Base-by-base conservation (phyloP, 1,140 invertebrate genomes). In the Dinothrombium tinctorium region DNA sequence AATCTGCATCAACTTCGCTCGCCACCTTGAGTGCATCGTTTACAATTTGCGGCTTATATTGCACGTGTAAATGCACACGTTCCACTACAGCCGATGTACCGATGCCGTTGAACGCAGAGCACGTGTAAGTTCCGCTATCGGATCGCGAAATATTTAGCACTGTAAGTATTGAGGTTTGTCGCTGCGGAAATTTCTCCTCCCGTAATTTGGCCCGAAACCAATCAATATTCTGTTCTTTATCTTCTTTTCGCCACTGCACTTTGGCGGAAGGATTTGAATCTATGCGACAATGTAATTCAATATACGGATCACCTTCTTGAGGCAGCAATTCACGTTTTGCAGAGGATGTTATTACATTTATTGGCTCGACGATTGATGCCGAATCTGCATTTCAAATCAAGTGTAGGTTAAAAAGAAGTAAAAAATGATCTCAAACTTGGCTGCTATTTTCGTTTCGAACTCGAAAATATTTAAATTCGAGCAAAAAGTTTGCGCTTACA, bases 101-200 rank as follows among this genome's bases (percentile, higher is more conserved):
- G 45, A 94, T 75, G 32, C 78, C 77, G 57, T 95, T 96, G 59
- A 87, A 74, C 11, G 80, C 83, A 38, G 74, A 68, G 58, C 89
- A 95, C 33, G 69, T 69, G 59, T 87, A 95, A 43, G 71, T 69
- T 1, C 87, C 89, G 1, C 81, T 74, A 57, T 92, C 86, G 40
- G 75, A 71, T 47, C 76, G 71, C 19, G 67, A 69, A 0, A 81
- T 73, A 50, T 73, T 62, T 33, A 70, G 67, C 35, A 95, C 72
- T 25, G 73, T 69, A 4, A 96, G 50, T 71, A 77, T 76, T 20
- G 82, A 29, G 78, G 77, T 25, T 73, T 82, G 40, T 68, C 66
- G 52, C 74, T 28, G 9, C 12, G 14, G 5, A 11, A 6, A 22
- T 12, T 11, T 4, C 2, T 12, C 20, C 14, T 21, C 7, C 9